Conservation (phyloP, 37 sponge, comb jelly and placozoan species). For the Crambe crambe region DNA sequence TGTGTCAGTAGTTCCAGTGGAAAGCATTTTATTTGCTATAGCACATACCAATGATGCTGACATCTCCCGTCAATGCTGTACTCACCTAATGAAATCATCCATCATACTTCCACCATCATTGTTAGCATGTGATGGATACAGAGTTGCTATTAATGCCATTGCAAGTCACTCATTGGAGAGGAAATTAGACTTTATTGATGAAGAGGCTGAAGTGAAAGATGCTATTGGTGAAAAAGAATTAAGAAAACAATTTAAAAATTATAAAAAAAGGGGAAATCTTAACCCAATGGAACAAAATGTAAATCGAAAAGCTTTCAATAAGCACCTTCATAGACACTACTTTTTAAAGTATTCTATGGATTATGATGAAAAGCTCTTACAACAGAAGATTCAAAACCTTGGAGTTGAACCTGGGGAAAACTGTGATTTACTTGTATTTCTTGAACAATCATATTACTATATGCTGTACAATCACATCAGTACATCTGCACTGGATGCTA, state of each 20-base stretch:
- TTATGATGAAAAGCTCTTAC: background rate
- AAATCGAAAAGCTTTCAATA: background rate
- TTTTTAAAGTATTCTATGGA: background rate
- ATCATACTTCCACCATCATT: slow-evolving; percentile 19
- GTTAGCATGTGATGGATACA: background rate
- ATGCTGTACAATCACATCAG: too few species aligned
- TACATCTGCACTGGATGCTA: background rate
- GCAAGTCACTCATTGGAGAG: background rate
- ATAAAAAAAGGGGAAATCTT: background rate
- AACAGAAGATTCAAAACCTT: background rate
- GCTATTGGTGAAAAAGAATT: background rate
- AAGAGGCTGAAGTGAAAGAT: background rate
- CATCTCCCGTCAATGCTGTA: slow-evolving; percentile 14
- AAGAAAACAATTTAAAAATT: background rate
- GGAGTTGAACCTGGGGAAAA: background rate
- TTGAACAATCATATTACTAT: background rate
- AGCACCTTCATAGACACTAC: background rate
- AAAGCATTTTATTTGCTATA: slow-evolving; percentile 52
- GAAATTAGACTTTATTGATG: background rate
- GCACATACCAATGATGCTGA: background rate
- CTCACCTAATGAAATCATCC: background rate
- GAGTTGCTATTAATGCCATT: background rate
- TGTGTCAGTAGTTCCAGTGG: slow-evolving; percentile 52
- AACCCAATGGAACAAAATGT: background rate
- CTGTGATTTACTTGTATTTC: background rate